Evolutionary conservation across 2,113 vertebrate species (phyloP).

Genomic region (Pyrgilauda ruficollis): DNA sequence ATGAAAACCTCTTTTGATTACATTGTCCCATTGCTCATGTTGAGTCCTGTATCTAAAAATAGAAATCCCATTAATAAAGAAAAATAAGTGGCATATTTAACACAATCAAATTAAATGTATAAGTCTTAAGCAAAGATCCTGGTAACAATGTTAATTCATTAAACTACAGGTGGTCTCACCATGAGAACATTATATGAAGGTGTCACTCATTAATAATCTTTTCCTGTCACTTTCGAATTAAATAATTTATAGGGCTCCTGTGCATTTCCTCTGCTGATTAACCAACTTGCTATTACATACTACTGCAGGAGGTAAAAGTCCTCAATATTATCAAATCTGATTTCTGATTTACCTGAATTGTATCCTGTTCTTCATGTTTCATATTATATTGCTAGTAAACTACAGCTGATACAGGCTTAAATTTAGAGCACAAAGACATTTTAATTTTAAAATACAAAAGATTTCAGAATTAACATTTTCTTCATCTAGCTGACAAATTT

Average conservation of each 20-base stretch:
- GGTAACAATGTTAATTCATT: slow-evolving; percentile 38
- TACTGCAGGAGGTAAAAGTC: not conserved
- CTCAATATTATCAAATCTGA: not conserved
- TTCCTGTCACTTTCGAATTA: slow-evolving; percentile 37
- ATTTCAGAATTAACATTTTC: not conserved
- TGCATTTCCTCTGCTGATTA: slow-evolving; percentile 47
- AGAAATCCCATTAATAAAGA: slow-evolving; percentile 42
- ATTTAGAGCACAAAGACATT: not conserved
- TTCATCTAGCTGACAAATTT: not conserved
- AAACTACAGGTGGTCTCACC: not conserved
- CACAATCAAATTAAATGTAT: slow-evolving; percentile 14
- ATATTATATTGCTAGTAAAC: not conserved
- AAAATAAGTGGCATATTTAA: slow-evolving; percentile 24
- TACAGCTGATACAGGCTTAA: not conserved
- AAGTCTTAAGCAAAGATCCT: slow-evolving; percentile 18
- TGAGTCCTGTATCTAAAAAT: slow-evolving; percentile 34
- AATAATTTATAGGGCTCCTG: slow-evolving; percentile 26
- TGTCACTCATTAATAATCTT: slow-evolving; percentile 31
- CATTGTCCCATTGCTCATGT: not conserved
- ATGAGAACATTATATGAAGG: not conserved
- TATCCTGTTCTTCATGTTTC: not conserved
- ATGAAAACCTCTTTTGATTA: not conserved
- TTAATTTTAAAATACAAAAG: not conserved
- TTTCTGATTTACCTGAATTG: not conserved
- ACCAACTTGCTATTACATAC: not conserved